Evolutionary conservation across 2,113 vertebrate genomes (phyloP).

Genomic region (Coturnix japonica): DNA sequence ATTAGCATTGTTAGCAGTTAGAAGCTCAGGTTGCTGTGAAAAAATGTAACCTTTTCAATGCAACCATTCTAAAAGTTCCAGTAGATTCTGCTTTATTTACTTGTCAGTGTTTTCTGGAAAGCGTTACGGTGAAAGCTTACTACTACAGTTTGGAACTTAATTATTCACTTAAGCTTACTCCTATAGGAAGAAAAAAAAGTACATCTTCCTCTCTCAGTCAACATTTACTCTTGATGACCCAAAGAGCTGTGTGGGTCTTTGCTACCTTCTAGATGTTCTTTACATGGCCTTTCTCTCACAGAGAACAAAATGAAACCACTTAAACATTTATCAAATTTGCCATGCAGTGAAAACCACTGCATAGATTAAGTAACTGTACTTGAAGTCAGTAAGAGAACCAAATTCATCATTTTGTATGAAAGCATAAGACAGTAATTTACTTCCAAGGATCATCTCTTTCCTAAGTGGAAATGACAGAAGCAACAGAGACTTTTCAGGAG

Average conservation of each 20-base stretch:
- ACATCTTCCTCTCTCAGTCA: neutral
- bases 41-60: neutral
- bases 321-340: neutral
- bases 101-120: neutral
- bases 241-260: neutral
- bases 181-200: neutral
- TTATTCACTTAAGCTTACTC: neutral
- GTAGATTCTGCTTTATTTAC: accelerated
- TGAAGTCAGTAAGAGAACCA: neutral
- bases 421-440: neutral
- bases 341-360: neutral
- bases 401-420: neutral
- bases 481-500: neutral
- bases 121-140: neutral
- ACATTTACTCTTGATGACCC: neutral
- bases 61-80: neutral
- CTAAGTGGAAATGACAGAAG: neutral
- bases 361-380: neutral
- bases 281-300: neutral
- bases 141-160: neutral
- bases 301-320: neutral
- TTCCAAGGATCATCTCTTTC: neutral
- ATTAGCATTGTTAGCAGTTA: neutral
- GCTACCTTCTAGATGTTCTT: neutral
- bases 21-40: neutral